phyloP scores from a whole-genome alignment of 2,113 vertebrate genomes.

The Oenanthe oenanthe region DNA sequence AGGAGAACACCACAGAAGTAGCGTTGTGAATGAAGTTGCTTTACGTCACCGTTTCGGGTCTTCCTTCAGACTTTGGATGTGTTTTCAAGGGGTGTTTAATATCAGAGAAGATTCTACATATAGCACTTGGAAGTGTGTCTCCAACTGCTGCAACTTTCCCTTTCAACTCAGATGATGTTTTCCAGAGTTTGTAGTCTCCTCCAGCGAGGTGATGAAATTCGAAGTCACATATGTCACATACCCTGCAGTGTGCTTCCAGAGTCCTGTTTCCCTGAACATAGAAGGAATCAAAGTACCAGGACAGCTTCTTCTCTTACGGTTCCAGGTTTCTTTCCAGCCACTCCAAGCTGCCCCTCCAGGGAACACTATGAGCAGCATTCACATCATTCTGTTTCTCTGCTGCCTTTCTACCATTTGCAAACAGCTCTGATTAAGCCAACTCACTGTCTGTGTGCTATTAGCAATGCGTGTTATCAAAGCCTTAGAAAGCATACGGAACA shows the following conservation, averaged over 20 bases:
- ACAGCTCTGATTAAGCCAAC: background rate
- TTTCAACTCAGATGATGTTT: background rate
- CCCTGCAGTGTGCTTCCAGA: background rate
- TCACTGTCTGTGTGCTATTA: background rate
- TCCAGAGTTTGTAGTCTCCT: background rate
- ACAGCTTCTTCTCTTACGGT: background rate
- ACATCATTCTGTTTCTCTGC: background rate
- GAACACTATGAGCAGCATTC: background rate
- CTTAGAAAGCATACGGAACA: background rate
- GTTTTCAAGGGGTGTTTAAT: background rate
- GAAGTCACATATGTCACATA: background rate
- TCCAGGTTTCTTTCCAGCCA: background rate
- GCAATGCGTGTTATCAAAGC: background rate
- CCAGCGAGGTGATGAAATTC: background rate
- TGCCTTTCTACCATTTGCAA: background rate
- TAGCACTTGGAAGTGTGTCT: background rate
- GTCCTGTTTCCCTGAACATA: background rate
- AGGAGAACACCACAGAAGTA: background rate
- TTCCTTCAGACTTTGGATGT: background rate
- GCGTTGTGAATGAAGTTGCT: background rate
- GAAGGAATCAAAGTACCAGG: background rate
- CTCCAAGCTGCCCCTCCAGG: background rate
- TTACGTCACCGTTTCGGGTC: background rate
- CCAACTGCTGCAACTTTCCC: background rate
- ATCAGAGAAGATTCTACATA: background rate